phyloP scores from a whole-genome alignment of 1,140 invertebrate species.

The Chironomus tepperi region DNA sequence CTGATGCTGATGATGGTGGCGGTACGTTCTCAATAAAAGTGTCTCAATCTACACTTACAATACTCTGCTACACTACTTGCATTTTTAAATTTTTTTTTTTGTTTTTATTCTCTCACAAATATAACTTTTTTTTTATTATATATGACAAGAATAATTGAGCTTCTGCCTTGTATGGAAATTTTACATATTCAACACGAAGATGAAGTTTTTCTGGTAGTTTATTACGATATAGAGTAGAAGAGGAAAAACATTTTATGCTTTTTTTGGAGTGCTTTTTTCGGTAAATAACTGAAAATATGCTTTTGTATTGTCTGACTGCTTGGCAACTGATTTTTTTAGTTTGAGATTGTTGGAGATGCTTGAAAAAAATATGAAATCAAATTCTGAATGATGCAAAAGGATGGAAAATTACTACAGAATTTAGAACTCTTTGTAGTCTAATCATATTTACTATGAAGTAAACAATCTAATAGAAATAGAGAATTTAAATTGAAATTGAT shows the following conservation, averaged over 20 bases:
- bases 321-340: too few relatives aligned
- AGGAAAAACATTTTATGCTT: constrained; percentile 7
- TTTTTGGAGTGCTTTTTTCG: too few relatives aligned
- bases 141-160: not conserved
- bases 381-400: too few relatives aligned
- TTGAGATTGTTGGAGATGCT: too few relatives aligned
- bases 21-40: not conserved
- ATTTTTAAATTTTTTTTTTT: not conserved
- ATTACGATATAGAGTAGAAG: not conserved
- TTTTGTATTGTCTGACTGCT: too few relatives aligned
- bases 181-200: constrained; percentile 8
- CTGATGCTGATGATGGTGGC: not conserved
- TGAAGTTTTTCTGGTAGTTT: not conserved
- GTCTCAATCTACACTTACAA: not conserved
- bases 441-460: too few relatives aligned
- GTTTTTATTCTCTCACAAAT: not conserved
- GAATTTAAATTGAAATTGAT: too few relatives aligned
- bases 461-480: too few relatives aligned
- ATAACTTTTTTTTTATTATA: not conserved
- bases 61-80: not conserved
- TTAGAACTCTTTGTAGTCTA: too few relatives aligned
- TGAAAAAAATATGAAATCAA: too few relatives aligned
- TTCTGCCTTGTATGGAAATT: not conserved
- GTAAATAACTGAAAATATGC: not conserved
- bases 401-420: too few relatives aligned